Evolutionary conservation across 2,888 invertebrate genomes (phyloP).

Genomic region (Cosmia pyralina): DNA sequence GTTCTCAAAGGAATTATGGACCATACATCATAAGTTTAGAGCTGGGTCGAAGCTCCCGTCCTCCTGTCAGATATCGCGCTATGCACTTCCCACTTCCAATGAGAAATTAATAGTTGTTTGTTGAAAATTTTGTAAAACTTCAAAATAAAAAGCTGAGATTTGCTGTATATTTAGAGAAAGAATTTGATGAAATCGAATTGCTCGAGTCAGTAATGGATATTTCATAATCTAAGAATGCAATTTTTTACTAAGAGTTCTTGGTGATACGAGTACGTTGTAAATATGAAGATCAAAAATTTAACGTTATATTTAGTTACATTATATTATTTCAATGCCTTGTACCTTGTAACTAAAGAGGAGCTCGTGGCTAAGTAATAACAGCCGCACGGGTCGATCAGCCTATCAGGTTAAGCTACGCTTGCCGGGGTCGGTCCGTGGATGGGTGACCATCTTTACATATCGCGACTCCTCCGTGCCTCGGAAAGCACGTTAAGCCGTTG

Average conservation of each 20-base stretch:
- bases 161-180: conserved; percentile 30
- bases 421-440: no score
- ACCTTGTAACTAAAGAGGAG: no score
- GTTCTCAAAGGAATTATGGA: conserved; percentile 48
- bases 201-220: conserved; percentile 3
- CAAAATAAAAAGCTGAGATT: conserved; percentile 41
- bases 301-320: no score
- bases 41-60: conserved; percentile 55
- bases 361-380: no score
- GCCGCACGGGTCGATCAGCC: no score
- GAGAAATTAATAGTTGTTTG: conserved; percentile 75
- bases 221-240: conserved; percentile 10
- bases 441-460: no score
- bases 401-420: no score
- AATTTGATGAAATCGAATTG: conserved; percentile 17
- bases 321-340: no score
- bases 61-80: conserved; percentile 60
- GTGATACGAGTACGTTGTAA: neutral
- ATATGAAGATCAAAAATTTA: neutral
- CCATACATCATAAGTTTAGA: conserved; percentile 67
- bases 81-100: conserved; percentile 59
- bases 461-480: no score
- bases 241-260: neutral
- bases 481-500: no score
- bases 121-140: conserved; percentile 53